Percentiles rank a stretch among this genome's conserved stretches.
Evolutionary conservation across 1,140 invertebrate species (phyloP).

Genomic region (Drosophila orosa): DNA sequence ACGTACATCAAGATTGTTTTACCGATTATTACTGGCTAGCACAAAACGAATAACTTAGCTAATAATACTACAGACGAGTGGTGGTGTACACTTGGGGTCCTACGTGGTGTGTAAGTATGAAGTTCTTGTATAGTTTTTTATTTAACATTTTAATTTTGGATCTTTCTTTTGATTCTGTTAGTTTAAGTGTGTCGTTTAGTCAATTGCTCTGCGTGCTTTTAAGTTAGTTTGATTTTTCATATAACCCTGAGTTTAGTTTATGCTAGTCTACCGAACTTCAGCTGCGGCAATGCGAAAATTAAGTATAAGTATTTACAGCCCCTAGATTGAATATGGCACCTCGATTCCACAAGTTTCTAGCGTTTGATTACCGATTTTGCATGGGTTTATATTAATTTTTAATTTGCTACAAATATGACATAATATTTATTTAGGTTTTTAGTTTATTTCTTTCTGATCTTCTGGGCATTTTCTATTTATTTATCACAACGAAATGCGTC

Average conservation of each 20-base stretch:
- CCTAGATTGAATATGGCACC: slow-evolving; percentile 56
- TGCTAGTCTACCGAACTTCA: slow-evolving; percentile 59
- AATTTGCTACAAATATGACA: slow-evolving; percentile 58
- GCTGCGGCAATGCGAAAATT: slow-evolving; percentile 48
- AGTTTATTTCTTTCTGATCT: slow-evolving; percentile 33
- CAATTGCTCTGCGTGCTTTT: slow-evolving; percentile 51
- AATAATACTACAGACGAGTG: slow-evolving; percentile 59
- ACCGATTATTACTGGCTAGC: slow-evolving; percentile 59
- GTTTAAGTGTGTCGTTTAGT: slow-evolving; percentile 29
- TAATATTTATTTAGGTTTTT: slow-evolving; percentile 44
- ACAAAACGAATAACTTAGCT: slow-evolving; percentile 62
- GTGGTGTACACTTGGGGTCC: slow-evolving; percentile 29
- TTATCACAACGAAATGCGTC: slow-evolving; percentile 81
- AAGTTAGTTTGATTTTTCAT: slow-evolving; percentile 37
- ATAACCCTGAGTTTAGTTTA: slow-evolving; percentile 76
- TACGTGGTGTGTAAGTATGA: slow-evolving; percentile 17
- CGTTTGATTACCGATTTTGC: slow-evolving; percentile 62
- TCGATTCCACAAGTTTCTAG: slow-evolving; percentile 63
- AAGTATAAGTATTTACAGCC: slow-evolving; percentile 60
- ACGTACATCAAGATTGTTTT: slow-evolving; percentile 64
- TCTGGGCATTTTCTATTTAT: slow-evolving; percentile 61
- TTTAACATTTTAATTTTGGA: slow-evolving; percentile 25
- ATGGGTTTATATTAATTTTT: slow-evolving; percentile 9
- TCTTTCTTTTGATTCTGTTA: slow-evolving; percentile 64
- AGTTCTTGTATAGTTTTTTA: slow-evolving; percentile 17